phyloP scores from a whole-genome alignment of 1,140 invertebrate species.

The Drosophila leontia region DNA sequence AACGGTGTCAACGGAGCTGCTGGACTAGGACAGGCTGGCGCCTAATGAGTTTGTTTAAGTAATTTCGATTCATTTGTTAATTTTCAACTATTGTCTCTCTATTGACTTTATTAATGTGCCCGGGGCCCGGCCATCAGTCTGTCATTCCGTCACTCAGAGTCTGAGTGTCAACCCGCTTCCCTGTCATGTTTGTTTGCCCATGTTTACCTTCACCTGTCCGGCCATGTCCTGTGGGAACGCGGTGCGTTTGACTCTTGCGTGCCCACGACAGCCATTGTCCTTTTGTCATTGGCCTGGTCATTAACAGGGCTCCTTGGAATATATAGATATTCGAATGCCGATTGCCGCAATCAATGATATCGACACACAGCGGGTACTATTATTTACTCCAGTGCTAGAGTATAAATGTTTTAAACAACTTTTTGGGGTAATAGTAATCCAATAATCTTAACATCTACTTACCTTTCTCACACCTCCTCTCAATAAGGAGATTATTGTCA shows the following conservation, averaged over 20 bases:
- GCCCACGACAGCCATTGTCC: conserved; percentile 54
- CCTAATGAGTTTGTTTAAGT: conserved; percentile 83
- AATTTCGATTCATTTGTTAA: conserved; percentile 83
- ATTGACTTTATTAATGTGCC: conserved; percentile 75
- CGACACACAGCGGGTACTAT: not conserved
- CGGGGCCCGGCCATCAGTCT: conserved; percentile 32
- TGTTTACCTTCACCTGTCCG: conserved; percentile 31
- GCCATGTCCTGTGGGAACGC: conserved; percentile 27
- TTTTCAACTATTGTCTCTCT: conserved; percentile 80
- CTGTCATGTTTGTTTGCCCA: conserved; percentile 11
- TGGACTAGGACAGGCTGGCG: conserved; percentile 54
- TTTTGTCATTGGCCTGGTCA: conserved; percentile 59
- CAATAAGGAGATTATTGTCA: no score
- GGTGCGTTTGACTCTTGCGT: conserved; percentile 50
- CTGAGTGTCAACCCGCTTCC: conserved; percentile 18
- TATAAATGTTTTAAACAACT: conserved; percentile 2
- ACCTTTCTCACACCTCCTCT: no score
- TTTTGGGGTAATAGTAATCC: not conserved
- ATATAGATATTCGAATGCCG: conserved; percentile 29
- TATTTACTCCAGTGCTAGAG: conserved; percentile 10
- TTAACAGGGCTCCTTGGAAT: conserved; percentile 31
- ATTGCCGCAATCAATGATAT: conserved; percentile 38
- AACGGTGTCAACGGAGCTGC: conserved; percentile 60
- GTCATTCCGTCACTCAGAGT: conserved; percentile 43
- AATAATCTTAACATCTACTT: no score